Evolutionary conservation across 1,140 invertebrate genomes (phyloP), one percentile per base, ranked within the genome.

Genomic region (Sesamia nonagrioides): DNA sequence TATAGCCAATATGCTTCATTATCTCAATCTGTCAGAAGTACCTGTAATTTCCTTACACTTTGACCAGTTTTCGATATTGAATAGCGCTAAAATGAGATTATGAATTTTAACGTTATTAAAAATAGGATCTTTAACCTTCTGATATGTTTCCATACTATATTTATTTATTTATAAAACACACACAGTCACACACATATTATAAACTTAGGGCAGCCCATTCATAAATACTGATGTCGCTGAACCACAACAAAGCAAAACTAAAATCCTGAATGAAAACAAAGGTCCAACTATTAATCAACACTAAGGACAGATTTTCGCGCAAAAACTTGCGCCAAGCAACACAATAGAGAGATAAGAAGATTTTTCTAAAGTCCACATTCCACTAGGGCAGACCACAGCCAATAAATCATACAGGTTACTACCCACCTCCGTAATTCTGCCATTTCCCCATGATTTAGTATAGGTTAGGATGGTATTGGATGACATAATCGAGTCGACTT

Each of bases 381-480:
- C 33, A 21, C 60, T 40, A 40, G 50, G n/a, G 52, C 54, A 45
- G 9, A 21, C 52, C 52, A 56, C 17, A 18, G 74, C 15, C 21
- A 63, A 76, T 76, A 76, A 76, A 63, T 63, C 74, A 66, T 7
- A 48, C 42, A 63, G 60, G 58, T 63, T 60, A 21, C 58, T 18
- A 40, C 71, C 71, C 54, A 27, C 52, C 52, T 40, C 52, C 35
- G 58, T 73, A 73, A 58, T 73, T 73, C 71, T 73, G 58, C 71
- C 71, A 73, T 73, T 58, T 73, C 58, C 71, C 69, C 54, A 42
- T 73, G 71, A 73, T 73, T 73, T 73, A 73, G 52, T 58, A 18
- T 17, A 9, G n/a, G 15, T 2, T 15, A 13, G 52, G 71, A 50
- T 73, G 52, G 58, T 73, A 73, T 73, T 73, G 54, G 37, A 58